phyloP scores from a whole-genome alignment of 2,797 vertebrate genomes.

The Bradypodion ventrale region DNA sequence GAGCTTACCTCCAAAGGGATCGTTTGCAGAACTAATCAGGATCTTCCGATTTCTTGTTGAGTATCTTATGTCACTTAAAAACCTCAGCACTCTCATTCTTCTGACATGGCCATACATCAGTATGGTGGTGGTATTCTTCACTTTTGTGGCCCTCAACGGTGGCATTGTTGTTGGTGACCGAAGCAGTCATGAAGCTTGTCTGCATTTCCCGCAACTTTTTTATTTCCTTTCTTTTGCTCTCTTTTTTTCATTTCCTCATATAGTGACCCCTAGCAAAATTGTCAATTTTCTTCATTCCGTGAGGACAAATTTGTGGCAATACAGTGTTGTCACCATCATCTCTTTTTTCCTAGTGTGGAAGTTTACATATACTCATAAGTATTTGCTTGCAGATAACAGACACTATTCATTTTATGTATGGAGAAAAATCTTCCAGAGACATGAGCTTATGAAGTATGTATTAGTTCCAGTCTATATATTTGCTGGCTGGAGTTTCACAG shows the following conservation, averaged over 20 bases:
- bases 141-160: slow-evolving; percentile 84
- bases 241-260: slow-evolving; percentile 86
- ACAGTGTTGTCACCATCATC: slow-evolving; percentile 67
- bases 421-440: slow-evolving; percentile 87
- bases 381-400: slow-evolving; percentile 93
- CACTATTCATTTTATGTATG: slow-evolving; percentile 96
- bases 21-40: slow-evolving; percentile 74
- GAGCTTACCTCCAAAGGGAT: slow-evolving; percentile 71
- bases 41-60: slow-evolving; percentile 77
- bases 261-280: slow-evolving; percentile 80
- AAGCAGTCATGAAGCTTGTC: slow-evolving; percentile 88
- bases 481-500: slow-evolving; percentile 88
- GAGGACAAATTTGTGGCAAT: slow-evolving; percentile 79
- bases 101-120: slow-evolving; percentile 86
- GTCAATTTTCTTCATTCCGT: slow-evolving; percentile 81
- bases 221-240: slow-evolving; percentile 90
- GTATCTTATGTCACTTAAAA: slow-evolving; percentile 75
- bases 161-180: slow-evolving; percentile 94
- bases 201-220: slow-evolving; percentile 93
- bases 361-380: slow-evolving; percentile 91
- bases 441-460: slow-evolving; percentile 82
- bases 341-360: slow-evolving; percentile 88
- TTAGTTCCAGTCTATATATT: slow-evolving; percentile 89
- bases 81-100: slow-evolving; percentile 73
- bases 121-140: slow-evolving; percentile 78